Conservation (phyloP, 2,797 vertebrate species). For the Enteromius trimaculatus region DNA sequence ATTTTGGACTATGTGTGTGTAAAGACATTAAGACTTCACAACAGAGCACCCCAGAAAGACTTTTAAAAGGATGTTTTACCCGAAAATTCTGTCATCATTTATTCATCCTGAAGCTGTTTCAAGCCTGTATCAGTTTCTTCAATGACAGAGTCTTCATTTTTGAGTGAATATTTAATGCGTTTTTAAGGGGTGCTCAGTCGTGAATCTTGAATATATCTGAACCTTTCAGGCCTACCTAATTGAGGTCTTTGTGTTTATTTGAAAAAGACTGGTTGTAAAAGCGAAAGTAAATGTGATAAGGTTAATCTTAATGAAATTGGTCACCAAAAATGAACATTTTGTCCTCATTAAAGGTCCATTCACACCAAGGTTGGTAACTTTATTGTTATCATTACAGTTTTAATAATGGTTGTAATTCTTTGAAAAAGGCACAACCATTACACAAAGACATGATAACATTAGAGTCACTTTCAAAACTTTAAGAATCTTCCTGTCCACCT, state of each 20-base stretch:
- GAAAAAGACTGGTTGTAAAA: background rate
- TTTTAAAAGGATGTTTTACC: background rate
- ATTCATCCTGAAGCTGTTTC: background rate
- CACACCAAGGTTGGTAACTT: background rate
- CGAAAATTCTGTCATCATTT: background rate
- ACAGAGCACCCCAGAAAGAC: too few species aligned
- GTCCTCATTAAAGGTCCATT: background rate
- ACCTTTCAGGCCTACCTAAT: background rate
- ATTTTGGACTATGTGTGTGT: too few species aligned
- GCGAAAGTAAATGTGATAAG: background rate
- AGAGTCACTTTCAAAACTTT: background rate
- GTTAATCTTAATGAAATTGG: background rate
- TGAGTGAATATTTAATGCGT: background rate
- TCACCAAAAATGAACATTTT: background rate
- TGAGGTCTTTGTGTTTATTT: constrained; percentile 14
- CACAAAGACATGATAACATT: background rate
- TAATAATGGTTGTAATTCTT: background rate
- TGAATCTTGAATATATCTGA: background rate
- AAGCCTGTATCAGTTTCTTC: background rate
- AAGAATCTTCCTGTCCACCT: background rate
- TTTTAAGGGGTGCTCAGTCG: background rate
- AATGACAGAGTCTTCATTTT: background rate
- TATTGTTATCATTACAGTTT: background rate
- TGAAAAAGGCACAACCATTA: background rate
- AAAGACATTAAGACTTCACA: too few species aligned